Evolutionary conservation across 1,140 invertebrate species (phyloP).

Genomic region (Drosophila arizonae): DNA sequence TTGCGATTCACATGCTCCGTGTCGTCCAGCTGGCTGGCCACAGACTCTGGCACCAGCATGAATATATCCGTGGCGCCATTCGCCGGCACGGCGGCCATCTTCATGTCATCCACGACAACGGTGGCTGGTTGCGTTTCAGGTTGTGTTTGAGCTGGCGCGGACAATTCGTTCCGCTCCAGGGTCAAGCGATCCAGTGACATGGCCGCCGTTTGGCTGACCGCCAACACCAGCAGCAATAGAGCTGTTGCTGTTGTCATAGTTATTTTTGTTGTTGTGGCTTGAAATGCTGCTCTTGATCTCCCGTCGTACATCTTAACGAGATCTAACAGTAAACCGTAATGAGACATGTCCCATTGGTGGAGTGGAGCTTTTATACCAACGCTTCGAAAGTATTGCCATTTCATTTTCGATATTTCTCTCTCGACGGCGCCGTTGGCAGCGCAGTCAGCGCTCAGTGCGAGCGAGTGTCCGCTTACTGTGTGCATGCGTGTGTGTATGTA

Average conservation of each 20-base stretch:
- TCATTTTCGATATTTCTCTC: constrained; percentile 79
- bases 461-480: constrained; percentile 1
- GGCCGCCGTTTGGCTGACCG: constrained; percentile 17
- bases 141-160: constrained; percentile 10
- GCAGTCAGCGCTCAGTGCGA: constrained; percentile 23
- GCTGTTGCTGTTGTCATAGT: constrained; percentile 6
- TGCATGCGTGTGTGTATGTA: constrained; percentile 10
- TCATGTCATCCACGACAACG: constrained; percentile 71
- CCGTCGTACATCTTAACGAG: constrained; percentile 80
- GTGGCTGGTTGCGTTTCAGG: neutral
- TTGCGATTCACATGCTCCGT: constrained; percentile 67
- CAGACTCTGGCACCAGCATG: constrained; percentile 66
- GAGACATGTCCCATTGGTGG: constrained; percentile 82
- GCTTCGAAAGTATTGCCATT: constrained; percentile 82
- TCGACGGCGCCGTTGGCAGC: constrained; percentile 18
- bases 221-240: constrained; percentile 30
- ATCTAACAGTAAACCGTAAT: constrained; percentile 82
- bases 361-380: constrained; percentile 80
- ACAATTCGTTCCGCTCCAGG: constrained; percentile 70
- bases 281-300: constrained; percentile 65
- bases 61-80: constrained; percentile 65
- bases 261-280: constrained; percentile 8
- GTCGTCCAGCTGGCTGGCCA: constrained; percentile 65
- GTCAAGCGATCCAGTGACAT: constrained; percentile 77
- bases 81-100: constrained; percentile 60